Evolutionary conservation across 2,797 vertebrate species (phyloP).

Genomic region (Platyrinchus mystaceus): DNA sequence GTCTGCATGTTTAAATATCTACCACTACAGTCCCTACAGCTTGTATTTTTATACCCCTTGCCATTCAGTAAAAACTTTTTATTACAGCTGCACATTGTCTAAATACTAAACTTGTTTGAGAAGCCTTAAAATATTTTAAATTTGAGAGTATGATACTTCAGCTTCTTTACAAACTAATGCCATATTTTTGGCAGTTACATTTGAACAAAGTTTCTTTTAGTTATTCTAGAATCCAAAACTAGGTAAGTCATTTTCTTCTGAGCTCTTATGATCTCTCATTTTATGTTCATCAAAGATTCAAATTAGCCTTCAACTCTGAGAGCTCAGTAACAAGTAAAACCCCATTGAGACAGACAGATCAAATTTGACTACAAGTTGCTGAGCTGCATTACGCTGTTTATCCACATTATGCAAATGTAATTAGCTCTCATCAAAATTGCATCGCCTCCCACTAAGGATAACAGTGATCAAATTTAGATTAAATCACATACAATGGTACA

Average conservation of each 20-base stretch:
- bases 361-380: slow-evolving; percentile 79
- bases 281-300: slow-evolving; percentile 65
- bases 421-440: slow-evolving; percentile 82
- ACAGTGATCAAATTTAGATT: slow-evolving; percentile 74
- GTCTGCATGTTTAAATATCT: neutral
- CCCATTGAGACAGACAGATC: slow-evolving; percentile 78
- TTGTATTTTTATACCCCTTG: neutral
- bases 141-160: neutral
- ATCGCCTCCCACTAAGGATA: slow-evolving; percentile 76
- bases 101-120: neutral
- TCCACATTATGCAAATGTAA: slow-evolving; percentile 88
- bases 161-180: neutral
- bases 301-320: slow-evolving; percentile 64
- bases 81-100: neutral
- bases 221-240: slow-evolving; percentile 1
- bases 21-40: neutral
- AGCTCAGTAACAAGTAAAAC: slow-evolving; percentile 70
- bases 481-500: slow-evolving; percentile 77
- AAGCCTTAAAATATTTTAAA: neutral
- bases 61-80: neutral
- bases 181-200: neutral
- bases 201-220: slow-evolving; percentile 15
- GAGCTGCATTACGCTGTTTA: slow-evolving; percentile 84
- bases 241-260: slow-evolving; percentile 19
- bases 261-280: slow-evolving; percentile 26